These are phyloP conservation scores for Zeuzera pyrina DNA, from an alignment of 2,888 invertebrate species.

Conservation along the genomic window DNA sequence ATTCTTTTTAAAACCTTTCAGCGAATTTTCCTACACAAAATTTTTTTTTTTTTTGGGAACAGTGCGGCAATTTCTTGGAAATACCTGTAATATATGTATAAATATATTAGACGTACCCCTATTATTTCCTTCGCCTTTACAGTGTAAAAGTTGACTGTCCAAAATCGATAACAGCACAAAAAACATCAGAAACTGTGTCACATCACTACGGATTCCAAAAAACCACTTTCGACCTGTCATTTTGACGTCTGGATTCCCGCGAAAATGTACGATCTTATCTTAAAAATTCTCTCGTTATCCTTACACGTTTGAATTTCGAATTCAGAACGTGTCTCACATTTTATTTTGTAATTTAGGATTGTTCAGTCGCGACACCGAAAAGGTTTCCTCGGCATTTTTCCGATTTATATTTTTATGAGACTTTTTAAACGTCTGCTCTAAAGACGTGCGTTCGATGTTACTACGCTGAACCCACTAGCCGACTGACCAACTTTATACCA, in stretches of 20 bases:
- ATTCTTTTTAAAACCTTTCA: too few relatives aligned
- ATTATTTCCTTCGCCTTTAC: conserved; percentile 37
- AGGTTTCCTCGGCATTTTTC: conserved; percentile 46
- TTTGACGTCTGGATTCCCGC: conserved; percentile 45
- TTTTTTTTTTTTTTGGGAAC: too few relatives aligned
- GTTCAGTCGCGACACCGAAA: conserved; percentile 25
- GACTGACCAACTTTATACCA: conserved; percentile 68
- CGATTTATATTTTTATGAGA: conserved; percentile 16
- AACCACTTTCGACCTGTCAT: conserved; percentile 62
- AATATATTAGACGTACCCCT: conserved; percentile 39
- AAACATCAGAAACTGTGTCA: conserved; percentile 47
- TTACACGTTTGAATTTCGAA: conserved; percentile 20
- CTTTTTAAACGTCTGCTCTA: conserved; percentile 9
- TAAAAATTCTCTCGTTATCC: conserved; percentile 3
- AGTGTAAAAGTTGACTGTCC: conserved; percentile 42
- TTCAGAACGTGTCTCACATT: conserved; percentile 19
- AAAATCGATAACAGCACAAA: conserved; percentile 47
- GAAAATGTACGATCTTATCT: conserved; percentile 17
- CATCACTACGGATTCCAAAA: conserved; percentile 49
- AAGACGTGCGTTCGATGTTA: conserved; percentile 40
- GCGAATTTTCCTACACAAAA: too few relatives aligned
- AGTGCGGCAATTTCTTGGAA: too few relatives aligned
- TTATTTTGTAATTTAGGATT: conserved; percentile 8
- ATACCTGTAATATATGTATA: too few relatives aligned
- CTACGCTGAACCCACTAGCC: conserved; percentile 61